These are phyloP conservation scores for Cyphomyrus discorhynchus DNA, from an alignment of 2,113 vertebrate species.

Conservation along the genomic window DNA sequence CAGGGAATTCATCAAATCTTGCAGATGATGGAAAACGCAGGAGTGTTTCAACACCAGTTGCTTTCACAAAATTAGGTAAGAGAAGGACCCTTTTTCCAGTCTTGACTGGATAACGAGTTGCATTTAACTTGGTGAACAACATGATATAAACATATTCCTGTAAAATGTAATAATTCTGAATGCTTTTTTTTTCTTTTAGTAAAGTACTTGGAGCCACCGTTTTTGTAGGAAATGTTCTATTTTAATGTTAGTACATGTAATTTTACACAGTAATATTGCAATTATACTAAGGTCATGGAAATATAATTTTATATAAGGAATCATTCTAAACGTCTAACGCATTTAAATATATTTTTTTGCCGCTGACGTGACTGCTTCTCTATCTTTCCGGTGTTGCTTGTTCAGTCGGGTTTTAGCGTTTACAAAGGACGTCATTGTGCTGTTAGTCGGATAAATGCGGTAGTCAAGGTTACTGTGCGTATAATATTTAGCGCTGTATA, in stretches of 20 bases:
- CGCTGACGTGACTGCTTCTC: background rate
- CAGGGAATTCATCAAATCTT: conserved; percentile 73
- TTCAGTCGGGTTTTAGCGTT: background rate
- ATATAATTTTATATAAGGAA: background rate
- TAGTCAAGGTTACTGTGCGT: conserved; percentile 2
- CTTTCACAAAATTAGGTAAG: conserved; percentile 93
- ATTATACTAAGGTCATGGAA: background rate
- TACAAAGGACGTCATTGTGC: conserved; percentile 17
- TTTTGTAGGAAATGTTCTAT: background rate
- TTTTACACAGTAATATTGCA: background rate
- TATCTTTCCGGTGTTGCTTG: background rate
- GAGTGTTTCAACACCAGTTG: conserved; percentile 76
- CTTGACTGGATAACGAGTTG: background rate
- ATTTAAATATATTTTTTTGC: background rate
- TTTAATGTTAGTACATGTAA: background rate
- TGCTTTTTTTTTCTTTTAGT: background rate
- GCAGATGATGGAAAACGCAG: conserved; percentile 72
- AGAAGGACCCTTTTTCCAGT: conserved; percentile 33
- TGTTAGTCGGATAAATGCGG: conserved; percentile 10
- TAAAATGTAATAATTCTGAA: background rate
- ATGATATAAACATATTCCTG: background rate
- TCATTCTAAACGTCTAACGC: background rate
- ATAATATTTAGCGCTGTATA: conserved; percentile 8
- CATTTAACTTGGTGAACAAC: background rate
- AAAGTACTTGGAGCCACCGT: background rate